These are phyloP conservation scores for Premnoplex brunnescens DNA, from an alignment of 2,797 vertebrate species.

Conservation along the genomic window DNA sequence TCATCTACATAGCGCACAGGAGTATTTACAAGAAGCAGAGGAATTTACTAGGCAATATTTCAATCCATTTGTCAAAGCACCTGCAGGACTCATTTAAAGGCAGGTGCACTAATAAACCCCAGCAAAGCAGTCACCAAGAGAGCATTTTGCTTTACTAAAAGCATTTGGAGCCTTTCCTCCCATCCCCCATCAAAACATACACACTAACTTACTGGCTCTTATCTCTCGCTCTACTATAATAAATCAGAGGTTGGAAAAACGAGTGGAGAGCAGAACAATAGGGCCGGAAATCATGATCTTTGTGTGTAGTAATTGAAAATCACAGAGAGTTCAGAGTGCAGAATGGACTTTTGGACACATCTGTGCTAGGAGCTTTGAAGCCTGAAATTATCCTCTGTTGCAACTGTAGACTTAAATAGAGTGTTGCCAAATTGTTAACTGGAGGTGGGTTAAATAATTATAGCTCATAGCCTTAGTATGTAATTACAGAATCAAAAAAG, in stretches of 20 bases:
- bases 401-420: not conserved
- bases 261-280: not conserved
- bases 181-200: not conserved
- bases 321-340: not conserved
- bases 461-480: not conserved
- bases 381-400: not conserved
- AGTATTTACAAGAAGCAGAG: not conserved
- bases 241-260: slow-evolving; percentile 34
- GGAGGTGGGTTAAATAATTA: not conserved
- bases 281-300: not conserved
- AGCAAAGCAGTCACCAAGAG: slow-evolving; percentile 33
- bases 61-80: slow-evolving; percentile 61
- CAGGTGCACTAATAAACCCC: slow-evolving; percentile 41
- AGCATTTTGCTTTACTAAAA: slow-evolving; percentile 47
- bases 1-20: not conserved
- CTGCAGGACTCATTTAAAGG: slow-evolving; percentile 41
- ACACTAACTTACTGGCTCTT: slow-evolving; percentile 2
- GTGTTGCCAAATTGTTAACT: not conserved
- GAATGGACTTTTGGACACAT: slow-evolving; percentile 34
- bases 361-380: not conserved
- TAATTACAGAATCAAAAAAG: not conserved
- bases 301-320: slow-evolving; percentile 31
- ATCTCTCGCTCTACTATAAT: not conserved
- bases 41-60: slow-evolving; percentile 31
- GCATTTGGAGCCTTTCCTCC: slow-evolving; percentile 30